Evolutionary conservation across 2,888 invertebrate species (phyloP), one percentile per base, ranked within the genome.

Genomic region (Drosophila parthenogenetica): DNA sequence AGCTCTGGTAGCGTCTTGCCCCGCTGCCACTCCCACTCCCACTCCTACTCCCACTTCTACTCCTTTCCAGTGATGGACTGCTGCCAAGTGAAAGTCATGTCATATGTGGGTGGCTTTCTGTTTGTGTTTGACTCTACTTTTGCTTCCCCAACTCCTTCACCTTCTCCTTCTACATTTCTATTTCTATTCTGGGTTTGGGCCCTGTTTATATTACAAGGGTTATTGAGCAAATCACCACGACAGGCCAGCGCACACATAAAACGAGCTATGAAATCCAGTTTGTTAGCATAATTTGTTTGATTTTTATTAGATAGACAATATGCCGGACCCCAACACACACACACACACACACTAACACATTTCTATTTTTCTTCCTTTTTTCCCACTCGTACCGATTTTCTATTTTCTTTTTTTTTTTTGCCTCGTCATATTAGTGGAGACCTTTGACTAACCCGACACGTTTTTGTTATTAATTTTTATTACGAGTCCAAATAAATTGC

Each of bases 141-240:
- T 39, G 14, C n/a, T 5, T 11, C 45, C 25, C 19, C n/a, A 10
- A 4, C 14, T 32, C 37, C 40, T 49, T 35, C 17, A 35, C 35
- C 45, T 5, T 11, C 29, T 35, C 17, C 35, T 14, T 25, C 37
- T 19, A 14, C 17, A 5, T 3, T 10, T 35, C 35, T 42, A 14
- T 42, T 49, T 17, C 17, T 17, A 32, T 35, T 37, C 4, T 7
- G 62, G 46, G 37, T 40, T 19, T 73, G 72, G 70, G 76, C 74
- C 74, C 69, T 77, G 85, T 81, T 81, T 81, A 83, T 86, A 90
- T 90, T 90, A 90, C 90, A 90, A 90, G 90, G 90, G 90, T 89
- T 90, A 90, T 90, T 90, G 91, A 89, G 90, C 91, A 90, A 90
- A 90, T 90, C 90, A 90, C 89, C 82, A 78, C 71, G 71, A 77